Percentiles rank a stretch among this genome's conserved stretches.
Evolutionary conservation across 2,797 vertebrate genomes (phyloP).

Genomic region (Falco naumanni): DNA sequence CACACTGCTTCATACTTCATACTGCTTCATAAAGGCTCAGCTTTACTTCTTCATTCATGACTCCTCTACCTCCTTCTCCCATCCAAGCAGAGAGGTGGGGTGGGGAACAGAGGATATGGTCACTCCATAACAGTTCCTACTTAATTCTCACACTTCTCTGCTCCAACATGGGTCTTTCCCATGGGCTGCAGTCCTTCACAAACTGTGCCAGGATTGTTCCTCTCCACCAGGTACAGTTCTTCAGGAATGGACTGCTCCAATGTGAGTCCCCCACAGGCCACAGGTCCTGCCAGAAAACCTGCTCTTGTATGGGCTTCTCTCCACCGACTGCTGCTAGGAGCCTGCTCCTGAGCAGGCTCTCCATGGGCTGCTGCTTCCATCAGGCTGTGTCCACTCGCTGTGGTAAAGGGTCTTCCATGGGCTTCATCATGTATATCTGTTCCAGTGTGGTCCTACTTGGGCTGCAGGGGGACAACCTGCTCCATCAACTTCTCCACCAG

Average conservation of each 20-base stretch:
- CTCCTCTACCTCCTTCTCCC: background rate
- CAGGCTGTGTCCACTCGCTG: rapidly evolving
- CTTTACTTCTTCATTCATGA: background rate
- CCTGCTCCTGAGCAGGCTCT: background rate
- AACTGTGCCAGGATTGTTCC: background rate
- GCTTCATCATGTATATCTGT: background rate
- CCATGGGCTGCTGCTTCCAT: background rate
- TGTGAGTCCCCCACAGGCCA: background rate
- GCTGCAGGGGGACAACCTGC: background rate
- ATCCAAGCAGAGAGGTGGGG: background rate
- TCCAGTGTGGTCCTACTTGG: background rate
- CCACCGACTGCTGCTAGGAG: rapidly evolving
- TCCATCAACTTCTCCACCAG: background rate
- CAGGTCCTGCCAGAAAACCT: background rate
- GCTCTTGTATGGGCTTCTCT: background rate
- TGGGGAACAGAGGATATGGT: background rate
- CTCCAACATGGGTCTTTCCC: background rate
- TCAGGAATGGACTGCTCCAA: background rate
- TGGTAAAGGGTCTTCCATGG: rapidly evolving
- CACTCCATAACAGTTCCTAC: background rate
- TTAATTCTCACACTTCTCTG: background rate
- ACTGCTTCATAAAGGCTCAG: background rate
- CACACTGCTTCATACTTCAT: background rate
- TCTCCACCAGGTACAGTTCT: background rate
- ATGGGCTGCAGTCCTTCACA: background rate